These are phyloP conservation scores for Chiloscyllium punctatum DNA, from an alignment of 2,797 vertebrate species.

Conservation along the genomic window DNA sequence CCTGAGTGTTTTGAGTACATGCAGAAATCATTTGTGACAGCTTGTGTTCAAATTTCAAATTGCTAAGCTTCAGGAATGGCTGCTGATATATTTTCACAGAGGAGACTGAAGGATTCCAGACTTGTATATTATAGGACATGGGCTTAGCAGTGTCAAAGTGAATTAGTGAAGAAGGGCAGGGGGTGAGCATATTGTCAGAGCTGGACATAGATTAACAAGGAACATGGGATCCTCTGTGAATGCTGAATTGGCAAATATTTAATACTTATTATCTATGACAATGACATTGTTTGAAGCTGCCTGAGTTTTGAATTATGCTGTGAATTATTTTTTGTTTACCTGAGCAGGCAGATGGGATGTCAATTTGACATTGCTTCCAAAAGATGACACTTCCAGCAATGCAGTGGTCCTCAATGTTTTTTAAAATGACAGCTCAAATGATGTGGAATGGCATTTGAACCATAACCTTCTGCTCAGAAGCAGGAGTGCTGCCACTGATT, in stretches of 20 bases:
- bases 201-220: background rate
- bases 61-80: background rate
- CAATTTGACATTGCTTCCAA: background rate
- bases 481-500: background rate
- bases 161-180: background rate
- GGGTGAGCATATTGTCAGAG: background rate
- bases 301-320: background rate
- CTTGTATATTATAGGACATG: background rate
- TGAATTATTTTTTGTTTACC: background rate
- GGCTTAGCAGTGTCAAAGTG: background rate
- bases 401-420: background rate
- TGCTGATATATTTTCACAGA: background rate
- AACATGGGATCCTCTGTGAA: background rate
- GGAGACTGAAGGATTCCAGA: too few relatives aligned
- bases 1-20: background rate
- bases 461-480: background rate
- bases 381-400: background rate
- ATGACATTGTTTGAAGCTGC: background rate
- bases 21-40: background rate
- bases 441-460: background rate
- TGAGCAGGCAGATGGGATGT: background rate
- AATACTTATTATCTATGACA: background rate
- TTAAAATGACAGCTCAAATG: background rate
- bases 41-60: background rate
- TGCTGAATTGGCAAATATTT: background rate